These are phyloP conservation scores for Porites australiensis DNA, from an alignment of 64 coral and sea anemone genomes.

Conservation along the genomic window DNA sequence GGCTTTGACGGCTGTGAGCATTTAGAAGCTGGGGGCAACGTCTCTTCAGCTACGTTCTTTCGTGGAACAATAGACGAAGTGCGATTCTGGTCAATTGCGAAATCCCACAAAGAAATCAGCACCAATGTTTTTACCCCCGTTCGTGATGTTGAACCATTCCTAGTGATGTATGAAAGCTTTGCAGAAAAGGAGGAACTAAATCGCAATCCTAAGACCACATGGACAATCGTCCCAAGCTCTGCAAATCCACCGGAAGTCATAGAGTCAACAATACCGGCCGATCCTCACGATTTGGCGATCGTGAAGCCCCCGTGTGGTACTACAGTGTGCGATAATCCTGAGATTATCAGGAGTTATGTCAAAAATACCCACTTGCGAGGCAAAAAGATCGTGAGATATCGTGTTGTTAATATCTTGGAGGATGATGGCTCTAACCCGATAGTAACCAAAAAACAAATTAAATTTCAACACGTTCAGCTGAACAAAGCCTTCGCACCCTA, in stretches of 20 bases:
- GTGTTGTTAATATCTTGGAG: conserved; percentile 87
- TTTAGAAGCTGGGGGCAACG: conserved; percentile 88
- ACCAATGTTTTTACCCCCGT: conserved; percentile 58
- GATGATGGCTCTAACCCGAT: conserved; percentile 83
- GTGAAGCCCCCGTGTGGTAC: conserved; percentile 88
- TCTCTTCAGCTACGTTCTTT: conserved; percentile 61
- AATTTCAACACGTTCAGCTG: conserved; percentile 63
- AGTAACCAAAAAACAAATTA: conserved; percentile 73
- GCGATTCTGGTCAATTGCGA: conserved; percentile 85
- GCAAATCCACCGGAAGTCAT: conserved; percentile 57
- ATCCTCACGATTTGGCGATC: conserved; percentile 88
- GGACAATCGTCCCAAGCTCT: conserved; percentile 29
- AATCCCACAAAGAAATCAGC: conserved; percentile 84
- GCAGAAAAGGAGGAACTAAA: conserved; percentile 12
- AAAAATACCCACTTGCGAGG: conserved; percentile 74
- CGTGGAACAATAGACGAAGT: conserved; percentile 90
- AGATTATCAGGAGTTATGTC: conserved; percentile 93
- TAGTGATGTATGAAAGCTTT: conserved; percentile 78
- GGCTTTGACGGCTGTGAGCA: conserved; percentile 74
- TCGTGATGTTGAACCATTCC: neutral
- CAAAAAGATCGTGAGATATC: conserved; percentile 73
- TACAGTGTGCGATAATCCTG: conserved; percentile 97
- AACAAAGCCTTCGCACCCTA: conserved; percentile 65
- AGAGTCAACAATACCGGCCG: conserved; percentile 86
- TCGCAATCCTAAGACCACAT: conserved; percentile 42